Conservation (phyloP, 2,888 invertebrate species). For the Camponotus fellah region DNA sequence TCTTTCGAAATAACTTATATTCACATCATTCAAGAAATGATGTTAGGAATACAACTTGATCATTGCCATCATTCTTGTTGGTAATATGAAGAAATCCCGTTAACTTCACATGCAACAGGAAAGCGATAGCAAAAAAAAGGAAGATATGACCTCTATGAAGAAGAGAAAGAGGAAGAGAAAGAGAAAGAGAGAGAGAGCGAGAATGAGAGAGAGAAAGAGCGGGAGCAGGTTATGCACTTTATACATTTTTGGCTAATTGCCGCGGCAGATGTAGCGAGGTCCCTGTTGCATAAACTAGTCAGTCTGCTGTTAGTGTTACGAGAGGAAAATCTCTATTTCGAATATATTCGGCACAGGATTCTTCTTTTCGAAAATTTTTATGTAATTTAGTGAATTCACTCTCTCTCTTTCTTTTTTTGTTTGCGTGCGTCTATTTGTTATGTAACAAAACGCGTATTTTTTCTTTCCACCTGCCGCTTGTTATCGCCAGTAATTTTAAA, state of each 20-base stretch:
- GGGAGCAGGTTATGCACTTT: slow-evolving; percentile 60
- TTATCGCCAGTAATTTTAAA: slow-evolving; percentile 11
- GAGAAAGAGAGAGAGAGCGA: neutral
- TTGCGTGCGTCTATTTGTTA: slow-evolving; percentile 6
- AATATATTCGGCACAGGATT: neutral
- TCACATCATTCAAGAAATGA: slow-evolving; percentile 25
- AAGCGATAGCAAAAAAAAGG: slow-evolving; percentile 9
- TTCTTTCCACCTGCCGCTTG: neutral
- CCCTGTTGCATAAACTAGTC: slow-evolving; percentile 55
- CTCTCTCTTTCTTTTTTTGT: neutral
- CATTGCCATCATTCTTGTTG: slow-evolving; percentile 39
- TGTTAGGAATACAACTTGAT: slow-evolving; percentile 60
- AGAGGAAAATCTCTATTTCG: slow-evolving; percentile 57
- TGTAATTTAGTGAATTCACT: slow-evolving; percentile 26
- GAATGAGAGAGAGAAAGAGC: slow-evolving; percentile 25
- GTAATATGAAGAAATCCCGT: slow-evolving; percentile 54
- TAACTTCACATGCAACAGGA: slow-evolving; percentile 30
- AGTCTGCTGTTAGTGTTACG: slow-evolving; percentile 56
- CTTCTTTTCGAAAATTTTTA: neutral
- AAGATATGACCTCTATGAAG: slow-evolving; percentile 39
- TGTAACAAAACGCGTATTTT: neutral
- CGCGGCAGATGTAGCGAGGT: slow-evolving; percentile 17
- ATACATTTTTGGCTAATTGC: slow-evolving; percentile 69
- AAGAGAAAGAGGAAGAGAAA: neutral
- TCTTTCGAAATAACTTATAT: neutral